Conservation (phyloP, 2,797 vertebrate genomes). For the Galaxias olidus region DNA sequence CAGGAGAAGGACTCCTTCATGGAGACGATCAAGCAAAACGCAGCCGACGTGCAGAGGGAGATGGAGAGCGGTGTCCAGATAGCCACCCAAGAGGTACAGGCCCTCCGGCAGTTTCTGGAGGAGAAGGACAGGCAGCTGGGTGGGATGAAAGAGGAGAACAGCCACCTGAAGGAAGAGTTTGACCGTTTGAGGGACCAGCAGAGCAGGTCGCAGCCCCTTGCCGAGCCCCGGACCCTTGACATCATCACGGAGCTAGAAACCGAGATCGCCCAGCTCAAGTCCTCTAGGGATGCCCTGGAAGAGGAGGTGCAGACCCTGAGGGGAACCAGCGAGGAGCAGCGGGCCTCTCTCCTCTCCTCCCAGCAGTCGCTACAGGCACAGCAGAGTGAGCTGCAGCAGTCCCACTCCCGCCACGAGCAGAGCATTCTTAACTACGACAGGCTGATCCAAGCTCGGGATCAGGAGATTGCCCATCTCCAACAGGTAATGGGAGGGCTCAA, state of each 20-base stretch:
- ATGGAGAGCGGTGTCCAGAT: conserved; percentile 67
- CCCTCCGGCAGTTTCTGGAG: conserved; percentile 80
- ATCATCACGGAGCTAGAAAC: conserved; percentile 91
- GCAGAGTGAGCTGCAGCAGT: conserved; percentile 85
- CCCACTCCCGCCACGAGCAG: conserved; percentile 84
- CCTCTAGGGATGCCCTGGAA: conserved; percentile 76
- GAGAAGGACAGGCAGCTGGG: conserved; percentile 91
- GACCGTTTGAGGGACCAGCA: conserved; percentile 92
- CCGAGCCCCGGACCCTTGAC: conserved; percentile 87
- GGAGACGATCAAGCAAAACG: conserved; percentile 80
- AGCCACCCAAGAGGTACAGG: conserved; percentile 70
- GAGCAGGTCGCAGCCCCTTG: conserved; percentile 72
- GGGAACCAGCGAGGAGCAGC: conserved; percentile 83
- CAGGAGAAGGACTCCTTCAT: conserved; percentile 88
- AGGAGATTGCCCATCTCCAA: conserved; percentile 85
- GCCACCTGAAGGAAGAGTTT: conserved; percentile 93
- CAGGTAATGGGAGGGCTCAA: conserved; percentile 79
- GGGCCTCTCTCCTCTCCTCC: conserved; percentile 74
- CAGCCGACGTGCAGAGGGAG: conserved; percentile 75
- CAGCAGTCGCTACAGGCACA: conserved; percentile 85
- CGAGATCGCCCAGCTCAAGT: conserved; percentile 86
- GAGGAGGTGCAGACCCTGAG: conserved; percentile 81
- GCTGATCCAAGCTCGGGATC: conserved; percentile 85
- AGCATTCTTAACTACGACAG: conserved; percentile 82
- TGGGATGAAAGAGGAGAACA: conserved; percentile 96